Percentiles rank a stretch among this genome's conserved stretches.
Conservation (phyloP, 2,797 vertebrate species). For the Taenioides sp. region DNA sequence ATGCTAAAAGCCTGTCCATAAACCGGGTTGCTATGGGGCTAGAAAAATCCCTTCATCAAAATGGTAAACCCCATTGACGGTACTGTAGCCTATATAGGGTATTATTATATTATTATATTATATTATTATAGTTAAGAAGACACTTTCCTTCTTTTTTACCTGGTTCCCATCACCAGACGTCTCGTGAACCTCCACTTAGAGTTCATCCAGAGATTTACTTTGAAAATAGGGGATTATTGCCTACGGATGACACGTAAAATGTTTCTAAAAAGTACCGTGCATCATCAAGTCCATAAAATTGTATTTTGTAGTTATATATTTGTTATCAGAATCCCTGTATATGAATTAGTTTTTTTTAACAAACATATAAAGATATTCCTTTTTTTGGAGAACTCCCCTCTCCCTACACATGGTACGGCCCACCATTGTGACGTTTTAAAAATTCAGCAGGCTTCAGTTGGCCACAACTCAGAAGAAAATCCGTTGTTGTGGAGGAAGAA, state of each 20-base stretch:
- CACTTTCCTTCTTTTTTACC: constrained; percentile 1
- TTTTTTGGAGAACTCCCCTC: constrained; percentile 11
- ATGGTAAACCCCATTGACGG: not conserved
- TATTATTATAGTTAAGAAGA: not conserved
- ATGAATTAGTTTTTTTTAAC: no score
- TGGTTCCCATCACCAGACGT: constrained; percentile 53
- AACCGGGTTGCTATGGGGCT: not conserved
- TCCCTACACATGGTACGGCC: constrained; percentile 59
- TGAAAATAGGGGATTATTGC: constrained; percentile 6
- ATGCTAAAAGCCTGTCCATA: not conserved
- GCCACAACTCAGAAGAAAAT: constrained; percentile 64
- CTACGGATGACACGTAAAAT: not conserved
- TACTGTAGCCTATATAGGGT: no score
- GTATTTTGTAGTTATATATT: not conserved
- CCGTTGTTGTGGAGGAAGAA: constrained; percentile 72
- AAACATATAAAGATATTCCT: not conserved
- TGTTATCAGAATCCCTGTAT: not conserved
- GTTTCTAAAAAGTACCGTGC: no score
- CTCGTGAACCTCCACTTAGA: constrained; percentile 68
- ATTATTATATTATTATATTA: not conserved
- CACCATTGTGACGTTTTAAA: constrained; percentile 74
- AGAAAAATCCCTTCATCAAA: not conserved
- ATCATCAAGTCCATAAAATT: no score
- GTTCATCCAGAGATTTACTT: constrained; percentile 55
- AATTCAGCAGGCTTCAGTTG: constrained; percentile 71